These are phyloP conservation scores for Neoarius graeffei DNA, from an alignment of 2,113 vertebrate genomes.

Conservation along the genomic window DNA sequence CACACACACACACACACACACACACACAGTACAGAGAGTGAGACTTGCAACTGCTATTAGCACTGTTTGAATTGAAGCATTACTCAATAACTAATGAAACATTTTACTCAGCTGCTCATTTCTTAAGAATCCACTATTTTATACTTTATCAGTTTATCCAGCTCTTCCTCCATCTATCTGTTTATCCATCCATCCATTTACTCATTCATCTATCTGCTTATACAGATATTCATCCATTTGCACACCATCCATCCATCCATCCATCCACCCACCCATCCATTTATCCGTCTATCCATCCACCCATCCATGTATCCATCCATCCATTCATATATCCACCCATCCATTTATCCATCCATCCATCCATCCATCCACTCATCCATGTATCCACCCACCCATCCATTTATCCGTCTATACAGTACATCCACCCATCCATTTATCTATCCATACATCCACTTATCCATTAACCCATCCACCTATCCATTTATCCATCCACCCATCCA, in stretches of 20 bases:
- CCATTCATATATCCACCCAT: neutral
- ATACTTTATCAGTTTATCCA: neutral
- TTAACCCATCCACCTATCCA: too few relatives aligned
- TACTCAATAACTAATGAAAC: neutral
- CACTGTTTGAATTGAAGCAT: neutral
- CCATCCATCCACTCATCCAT: neutral
- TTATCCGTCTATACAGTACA: neutral
- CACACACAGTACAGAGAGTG: neutral
- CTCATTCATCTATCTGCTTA: neutral
- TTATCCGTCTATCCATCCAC: neutral
- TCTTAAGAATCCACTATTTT: neutral
- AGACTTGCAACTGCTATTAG: neutral
- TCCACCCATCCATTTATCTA: neutral
- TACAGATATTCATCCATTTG: neutral
- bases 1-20: constrained; percentile 20
- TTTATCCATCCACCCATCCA: neutral
- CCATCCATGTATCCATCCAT: neutral
- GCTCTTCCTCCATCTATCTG: too few relatives aligned
- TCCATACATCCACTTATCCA: neutral
- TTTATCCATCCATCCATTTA: neutral
- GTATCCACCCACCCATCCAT: neutral
- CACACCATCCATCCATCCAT: neutral
- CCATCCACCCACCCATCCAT: neutral
- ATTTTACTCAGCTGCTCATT: neutral
- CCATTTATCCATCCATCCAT: neutral